Evolutionary conservation across 2,888 invertebrate genomes (phyloP).

Genomic region (Eumacrocentrus americanus): DNA sequence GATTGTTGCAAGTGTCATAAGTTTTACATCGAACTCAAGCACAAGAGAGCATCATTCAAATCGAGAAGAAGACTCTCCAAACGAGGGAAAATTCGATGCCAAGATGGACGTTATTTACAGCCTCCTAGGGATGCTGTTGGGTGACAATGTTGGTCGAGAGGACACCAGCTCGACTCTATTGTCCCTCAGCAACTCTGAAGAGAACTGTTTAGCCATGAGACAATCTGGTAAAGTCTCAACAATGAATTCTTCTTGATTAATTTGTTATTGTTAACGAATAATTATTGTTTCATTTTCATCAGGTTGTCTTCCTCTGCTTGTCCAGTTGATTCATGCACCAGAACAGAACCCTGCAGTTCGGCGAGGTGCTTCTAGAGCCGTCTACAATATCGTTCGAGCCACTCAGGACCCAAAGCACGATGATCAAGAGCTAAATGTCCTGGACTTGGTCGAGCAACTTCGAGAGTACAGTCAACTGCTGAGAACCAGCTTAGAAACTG

Average conservation of each 20-base stretch:
- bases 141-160: constrained; percentile 84
- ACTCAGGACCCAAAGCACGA: constrained; percentile 91
- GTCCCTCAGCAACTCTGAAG: constrained; percentile 88
- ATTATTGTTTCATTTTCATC: not conserved
- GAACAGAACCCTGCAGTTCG: constrained; percentile 78
- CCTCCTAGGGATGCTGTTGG: constrained; percentile 77
- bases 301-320: constrained; percentile 86
- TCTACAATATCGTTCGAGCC: constrained; percentile 91
- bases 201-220: constrained; percentile 90
- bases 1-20: constrained; percentile 28
- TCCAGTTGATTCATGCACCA: constrained; percentile 89
- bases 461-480: constrained; percentile 81
- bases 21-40: constrained; percentile 28
- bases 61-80: constrained; percentile 9
- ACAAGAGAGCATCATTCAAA: constrained; percentile 26
- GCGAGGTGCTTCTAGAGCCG: constrained; percentile 83
- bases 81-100: constrained; percentile 62
- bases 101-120: constrained; percentile 97
- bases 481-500: constrained; percentile 48
- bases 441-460: constrained; percentile 87
- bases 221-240: constrained; percentile 68
- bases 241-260: not conserved
- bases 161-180: constrained; percentile 88
- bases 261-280: not conserved
- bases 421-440: constrained; percentile 86